phyloP scores from a whole-genome alignment of 2,113 vertebrate species.

The Theristicus caerulescens region DNA sequence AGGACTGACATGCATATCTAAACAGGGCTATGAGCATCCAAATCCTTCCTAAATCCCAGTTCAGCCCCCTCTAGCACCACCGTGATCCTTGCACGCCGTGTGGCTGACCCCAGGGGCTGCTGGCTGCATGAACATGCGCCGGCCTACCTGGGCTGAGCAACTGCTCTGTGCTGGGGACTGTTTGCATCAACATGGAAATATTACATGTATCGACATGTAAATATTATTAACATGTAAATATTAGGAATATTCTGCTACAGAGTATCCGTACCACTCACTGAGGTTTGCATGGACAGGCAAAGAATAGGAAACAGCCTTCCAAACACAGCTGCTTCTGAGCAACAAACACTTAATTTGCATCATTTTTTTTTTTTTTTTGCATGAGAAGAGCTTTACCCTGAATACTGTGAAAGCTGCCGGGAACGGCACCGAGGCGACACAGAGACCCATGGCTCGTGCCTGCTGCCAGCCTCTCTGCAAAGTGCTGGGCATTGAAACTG shows the following conservation, averaged over 20 bases:
- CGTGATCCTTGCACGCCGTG: fast-evolving
- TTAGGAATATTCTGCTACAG: neutral
- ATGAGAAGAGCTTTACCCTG: neutral
- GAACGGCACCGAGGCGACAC: neutral
- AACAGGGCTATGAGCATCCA: neutral
- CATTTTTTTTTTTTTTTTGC: neutral
- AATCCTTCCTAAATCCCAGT: neutral
- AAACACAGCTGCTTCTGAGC: neutral
- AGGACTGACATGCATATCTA: neutral
- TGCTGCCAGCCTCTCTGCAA: neutral
- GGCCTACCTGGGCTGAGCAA: neutral
- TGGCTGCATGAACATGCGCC: fast-evolving
- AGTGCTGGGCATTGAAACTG: neutral
- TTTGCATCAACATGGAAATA: neutral
- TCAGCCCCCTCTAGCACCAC: neutral
- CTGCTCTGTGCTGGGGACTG: neutral
- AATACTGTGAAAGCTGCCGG: neutral
- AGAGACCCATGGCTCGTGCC: fast-evolving
- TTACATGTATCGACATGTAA: neutral
- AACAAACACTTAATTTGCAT: neutral
- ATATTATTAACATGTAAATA: neutral
- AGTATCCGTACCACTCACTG: neutral
- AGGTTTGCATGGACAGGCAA: constrained; percentile 36
- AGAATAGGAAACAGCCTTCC: neutral
- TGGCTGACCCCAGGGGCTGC: neutral